Evolutionary conservation across 1,140 invertebrate genomes (phyloP), one percentile per base, ranked within the genome.

Genomic region (Leguminivora glycinivorella): DNA sequence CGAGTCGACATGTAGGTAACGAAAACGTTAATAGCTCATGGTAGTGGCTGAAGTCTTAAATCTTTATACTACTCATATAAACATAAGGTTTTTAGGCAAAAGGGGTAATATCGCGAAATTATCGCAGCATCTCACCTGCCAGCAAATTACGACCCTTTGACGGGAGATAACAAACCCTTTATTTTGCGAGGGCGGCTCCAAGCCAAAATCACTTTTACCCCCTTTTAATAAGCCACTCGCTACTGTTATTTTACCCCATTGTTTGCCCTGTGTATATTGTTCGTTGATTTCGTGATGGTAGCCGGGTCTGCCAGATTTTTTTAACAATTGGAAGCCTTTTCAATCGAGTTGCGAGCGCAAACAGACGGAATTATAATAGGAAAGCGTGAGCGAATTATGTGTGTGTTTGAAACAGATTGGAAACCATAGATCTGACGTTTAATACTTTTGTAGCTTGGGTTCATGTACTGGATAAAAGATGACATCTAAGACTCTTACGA

Each of bases 251-350:
- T 71, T 17, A 60, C 66, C 56, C 67, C 67, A 79, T 81, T 82
- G 80, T 80, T 77, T 72, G 72, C 76, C 12, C 7, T 22, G 47
- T 22, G 17, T 6, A 52, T 22, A 52, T 52, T 68, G 73, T 52
- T 70, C 76, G 73, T 75, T 52, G 76, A 80, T 76, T 79, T 74
- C 81, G 85, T 84, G 83, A 82, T 84, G 76, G 79, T 80, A 76
- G 80, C 75, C 75, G 75, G 76, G 77, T 76, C 78, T 75, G 79
- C 81, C 79, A 82, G 81, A 85, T 84, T 80, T 82, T 82, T 82
- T 76, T 76, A 80, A 85, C 80, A 84, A 87, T 76, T 22, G 47
- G 47, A 52, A 52, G n/a, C 47, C 47, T 52, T 52, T 52, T n/a
- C 17, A 22, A 22, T 52, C 47, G 17, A 29, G 5, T 29, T 29